Base-by-base conservation (phyloP, 2,113 vertebrate genomes). In the Lepidothrix coronata region DNA sequence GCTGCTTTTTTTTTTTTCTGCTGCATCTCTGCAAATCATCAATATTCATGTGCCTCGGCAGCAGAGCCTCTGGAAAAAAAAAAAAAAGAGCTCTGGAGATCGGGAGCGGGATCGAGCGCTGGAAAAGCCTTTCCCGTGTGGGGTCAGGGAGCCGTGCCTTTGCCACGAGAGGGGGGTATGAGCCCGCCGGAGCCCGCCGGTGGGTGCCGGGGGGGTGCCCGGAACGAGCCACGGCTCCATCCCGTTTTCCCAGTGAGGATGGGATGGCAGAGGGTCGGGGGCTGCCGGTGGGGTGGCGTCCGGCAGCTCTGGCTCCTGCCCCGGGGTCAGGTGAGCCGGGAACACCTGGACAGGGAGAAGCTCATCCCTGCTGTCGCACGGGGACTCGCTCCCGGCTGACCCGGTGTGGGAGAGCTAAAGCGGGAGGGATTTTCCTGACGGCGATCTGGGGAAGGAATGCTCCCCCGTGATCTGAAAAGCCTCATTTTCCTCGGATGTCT, bases 161-260 rank as follows among this genome's bases (percentile, higher is more conserved):
- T 92, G 91, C 95, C 93, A 82, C 83, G 84, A 95, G 89, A 89
- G 73, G 95, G 96, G 93, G 80, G 63, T 78, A n/a, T 31, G 94
- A 91, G 93, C 83, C 83, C 58, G 37, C 30, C 5, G 48, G 79
- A 84, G 21, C 68, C 67, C 12, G 1, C 33, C 3, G 0, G 6
- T 8, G 88, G 88, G 62, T 55, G 86, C 91, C 6, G 51, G 49
- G 86, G 30, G 91, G 70, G 61, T 90, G 61, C 86, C 59, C 35
- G 87, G 20, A 15, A 3, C 1, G 7, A 22, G 25, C 74, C 17
- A 2, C 21, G 6, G 71, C 61, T 82, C 66, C 74, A 7, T 41
- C 58, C 62, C 66, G 1, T 12, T 31, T 12, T 14, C 11, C 33
- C 51, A 2, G 46, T 1, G n/a, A 46, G 75, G 75, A 9, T 15